These are phyloP conservation scores for Hafferia zeledoni DNA, from an alignment of 2,797 vertebrate genomes.

Conservation along the genomic window DNA sequence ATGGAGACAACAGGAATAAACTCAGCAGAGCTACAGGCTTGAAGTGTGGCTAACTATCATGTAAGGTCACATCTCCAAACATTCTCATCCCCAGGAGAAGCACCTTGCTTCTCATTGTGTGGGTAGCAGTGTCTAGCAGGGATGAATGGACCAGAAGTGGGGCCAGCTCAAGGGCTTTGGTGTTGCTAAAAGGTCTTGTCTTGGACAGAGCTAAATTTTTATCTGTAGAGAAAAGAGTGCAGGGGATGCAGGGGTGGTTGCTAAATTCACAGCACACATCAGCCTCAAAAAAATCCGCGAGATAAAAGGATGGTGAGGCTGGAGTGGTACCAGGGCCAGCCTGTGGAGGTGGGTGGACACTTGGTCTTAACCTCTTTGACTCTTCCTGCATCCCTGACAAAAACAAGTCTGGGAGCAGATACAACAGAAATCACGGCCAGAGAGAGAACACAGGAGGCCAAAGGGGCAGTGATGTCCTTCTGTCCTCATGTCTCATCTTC, in stretches of 20 bases:
- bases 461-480: not conserved
- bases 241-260: not conserved
- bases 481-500: not conserved
- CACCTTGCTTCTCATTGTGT: not conserved
- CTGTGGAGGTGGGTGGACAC: fast-evolving
- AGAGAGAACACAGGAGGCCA: not conserved
- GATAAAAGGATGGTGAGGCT: not conserved
- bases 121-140: not conserved
- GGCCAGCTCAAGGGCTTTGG: not conserved
- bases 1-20: not conserved
- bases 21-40: not conserved
- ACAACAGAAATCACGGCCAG: not conserved
- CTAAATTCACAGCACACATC: not conserved
- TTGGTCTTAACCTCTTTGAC: not conserved
- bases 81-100: not conserved
- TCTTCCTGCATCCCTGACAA: not conserved
- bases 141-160: not conserved
- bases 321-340: fast-evolving
- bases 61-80: not conserved
- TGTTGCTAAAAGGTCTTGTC: not conserved
- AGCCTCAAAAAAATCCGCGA: not conserved
- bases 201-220: not conserved
- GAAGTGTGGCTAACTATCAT: not conserved
- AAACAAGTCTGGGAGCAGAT: not conserved
- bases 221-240: not conserved